These are phyloP conservation scores for Argyrosomus japonicus DNA, from an alignment of 2,113 vertebrate genomes.

Conservation along the genomic window DNA sequence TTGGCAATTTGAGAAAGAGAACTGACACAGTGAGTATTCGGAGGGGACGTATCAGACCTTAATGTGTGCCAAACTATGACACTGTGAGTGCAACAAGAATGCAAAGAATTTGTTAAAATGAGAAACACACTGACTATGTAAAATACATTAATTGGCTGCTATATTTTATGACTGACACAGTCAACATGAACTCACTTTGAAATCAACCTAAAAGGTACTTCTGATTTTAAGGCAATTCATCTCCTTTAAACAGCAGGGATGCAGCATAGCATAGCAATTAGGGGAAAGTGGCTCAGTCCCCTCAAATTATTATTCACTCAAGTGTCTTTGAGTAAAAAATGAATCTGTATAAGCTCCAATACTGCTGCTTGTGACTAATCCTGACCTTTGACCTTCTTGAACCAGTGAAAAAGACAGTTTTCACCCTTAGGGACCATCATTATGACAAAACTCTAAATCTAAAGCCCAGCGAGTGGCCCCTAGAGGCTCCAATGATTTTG, in stretches of 20 bases:
- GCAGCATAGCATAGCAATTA: slow-evolving; percentile 31
- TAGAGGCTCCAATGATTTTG: neutral
- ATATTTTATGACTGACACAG: slow-evolving; percentile 37
- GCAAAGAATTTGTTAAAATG: neutral
- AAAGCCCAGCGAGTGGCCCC: neutral
- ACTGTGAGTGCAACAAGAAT: slow-evolving; percentile 12
- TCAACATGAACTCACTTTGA: slow-evolving; percentile 27
- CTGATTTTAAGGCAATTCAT: slow-evolving; percentile 36
- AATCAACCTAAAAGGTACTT: slow-evolving; percentile 17
- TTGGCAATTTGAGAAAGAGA: slow-evolving; percentile 57
- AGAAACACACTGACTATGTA: neutral
- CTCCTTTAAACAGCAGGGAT: neutral
- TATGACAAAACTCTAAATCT: neutral
- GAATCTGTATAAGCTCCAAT: neutral
- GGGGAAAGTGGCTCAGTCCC: neutral
- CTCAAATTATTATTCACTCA: neutral
- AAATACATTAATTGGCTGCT: slow-evolving; percentile 42
- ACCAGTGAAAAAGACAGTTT: neutral
- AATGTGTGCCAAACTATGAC: slow-evolving; percentile 34
- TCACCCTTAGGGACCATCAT: neutral
- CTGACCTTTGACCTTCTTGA: slow-evolving; percentile 17
- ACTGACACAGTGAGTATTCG: slow-evolving; percentile 44
- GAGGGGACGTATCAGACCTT: slow-evolving; percentile 12
- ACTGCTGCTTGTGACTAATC: neutral
- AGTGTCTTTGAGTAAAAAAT: neutral